These are phyloP conservation scores for Arbacia lixula DNA, from an alignment of 53 echinoderm and acorn worm genomes.

Conservation along the genomic window DNA sequence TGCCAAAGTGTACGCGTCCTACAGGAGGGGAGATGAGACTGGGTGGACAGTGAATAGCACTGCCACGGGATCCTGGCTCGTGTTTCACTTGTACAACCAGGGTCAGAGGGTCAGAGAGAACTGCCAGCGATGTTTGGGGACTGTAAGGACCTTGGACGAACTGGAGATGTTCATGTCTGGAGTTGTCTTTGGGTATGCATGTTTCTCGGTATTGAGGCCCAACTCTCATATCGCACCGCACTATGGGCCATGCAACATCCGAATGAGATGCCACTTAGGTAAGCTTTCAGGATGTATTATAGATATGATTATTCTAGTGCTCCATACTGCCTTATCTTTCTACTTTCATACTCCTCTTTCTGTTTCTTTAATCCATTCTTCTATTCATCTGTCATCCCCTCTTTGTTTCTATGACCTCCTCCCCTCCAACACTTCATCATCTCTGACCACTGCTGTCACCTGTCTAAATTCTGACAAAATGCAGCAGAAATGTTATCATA, in stretches of 20 bases:
- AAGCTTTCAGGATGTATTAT: no score
- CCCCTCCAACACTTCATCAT: no score
- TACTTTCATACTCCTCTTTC: no score
- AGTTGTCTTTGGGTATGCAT: conserved; percentile 87
- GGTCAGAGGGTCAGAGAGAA: conserved; percentile 67
- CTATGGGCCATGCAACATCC: conserved; percentile 87
- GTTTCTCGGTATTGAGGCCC: conserved; percentile 88
- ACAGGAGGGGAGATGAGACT: conserved; percentile 19
- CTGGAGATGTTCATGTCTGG: conserved; percentile 48
- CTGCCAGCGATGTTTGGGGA: conserved; percentile 69
- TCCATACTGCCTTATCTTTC: no score
- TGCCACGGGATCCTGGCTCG: conserved; percentile 77
- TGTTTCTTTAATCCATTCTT: no score
- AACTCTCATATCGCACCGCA: conserved; percentile 89
- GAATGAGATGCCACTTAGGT: conserved; percentile 93
- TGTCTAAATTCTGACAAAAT: no score
- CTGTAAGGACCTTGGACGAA: conserved; percentile 56
- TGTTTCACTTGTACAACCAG: conserved; percentile 89
- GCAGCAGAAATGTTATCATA: no score
- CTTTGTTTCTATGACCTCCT: no score
- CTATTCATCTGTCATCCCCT: no score
- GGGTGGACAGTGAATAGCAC: conserved; percentile 86
- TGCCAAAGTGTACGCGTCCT: conserved; percentile 43
- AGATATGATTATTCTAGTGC: no score
- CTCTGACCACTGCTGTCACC: no score